Base-by-base conservation (phyloP, 2,888 invertebrate species). In the Drosophila trichaetosa region DNA sequence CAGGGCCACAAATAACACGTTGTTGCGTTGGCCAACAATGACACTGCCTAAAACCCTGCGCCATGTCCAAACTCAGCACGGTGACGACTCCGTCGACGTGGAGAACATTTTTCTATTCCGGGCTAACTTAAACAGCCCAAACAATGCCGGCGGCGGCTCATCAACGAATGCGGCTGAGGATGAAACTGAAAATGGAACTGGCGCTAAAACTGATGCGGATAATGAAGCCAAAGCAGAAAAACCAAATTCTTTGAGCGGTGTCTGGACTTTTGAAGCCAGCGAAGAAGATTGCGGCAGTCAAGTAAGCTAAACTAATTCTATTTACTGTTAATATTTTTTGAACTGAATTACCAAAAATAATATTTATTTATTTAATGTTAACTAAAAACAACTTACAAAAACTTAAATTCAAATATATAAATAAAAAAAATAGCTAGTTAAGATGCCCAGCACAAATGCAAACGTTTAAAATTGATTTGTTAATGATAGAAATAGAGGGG, bases 71-170 rank as follows among this genome's bases (percentile, higher is more conserved):
- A 82, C 82, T 11, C 82, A 82, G 52, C 83, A 82, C 46, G 83
- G 83, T 10, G 73, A 83, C 49, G 73, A 49, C 7, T 56, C 76
- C 2, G 83, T 79, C n/a, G 82, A 82, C 51, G 56, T 73, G 36
- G 63, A 76, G n/a, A 82, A 82, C 66, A 82, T 82, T 21, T 83
- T 93, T n/a, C 71, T 93, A 16, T 82, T 92, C 58, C 82, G 61
- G 53, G 62, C 69, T 68, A 73, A 74, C 60, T 42, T 87, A 46
- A 51, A 46, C 34, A 34, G 16, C 54, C 21, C 46, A 16, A 51
- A 36, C 56, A 42, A n/a, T 40, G 46, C 40, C 42, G 40, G 21
- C 61, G 38, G 10, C 38, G 46, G 10, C 24, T 36, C 29, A 18
- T 16, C 65, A n/a, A 11, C 56, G 11, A 49, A n/a, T n/a, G 29